Base-by-base conservation (phyloP, 2,113 vertebrate species). In the Pongo abelii region DNA sequence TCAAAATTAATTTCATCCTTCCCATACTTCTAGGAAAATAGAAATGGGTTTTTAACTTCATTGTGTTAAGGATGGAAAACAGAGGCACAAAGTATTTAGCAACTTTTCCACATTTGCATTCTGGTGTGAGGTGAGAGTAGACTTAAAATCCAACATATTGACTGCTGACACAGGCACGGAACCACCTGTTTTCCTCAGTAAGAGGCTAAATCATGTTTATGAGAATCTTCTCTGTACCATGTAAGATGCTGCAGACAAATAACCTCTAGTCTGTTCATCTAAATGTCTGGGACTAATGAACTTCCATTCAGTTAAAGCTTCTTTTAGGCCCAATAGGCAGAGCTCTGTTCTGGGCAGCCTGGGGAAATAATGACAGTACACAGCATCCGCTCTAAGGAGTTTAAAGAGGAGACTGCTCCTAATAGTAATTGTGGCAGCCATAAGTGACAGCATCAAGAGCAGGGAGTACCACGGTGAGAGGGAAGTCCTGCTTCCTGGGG, bases 361-460 rank as follows among this genome's bases (percentile, higher is more conserved):
- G 11, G 16, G 11, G 11, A 6, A 14, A 4, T 11, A 18, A 16
- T 30, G 35, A n/a, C 0, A 25, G 2, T 22, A 11, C 4, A 67
- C 43, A 46, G 11, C 5, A 13, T 11, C 23, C 38, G 3, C 57
- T 32, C 83, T 61, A 12, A 75, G 43, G 50, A 72, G 25, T 25
- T 16, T 25, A 23, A 50, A 17, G 32, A 35, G 17, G 11, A 43
- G 23, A 12, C 64, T 74, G 3, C 10, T 52, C 8, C 20, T 35
- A 55, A 40, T 0, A 32, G 43, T 64, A n/a, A 48, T 25, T 17
- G 32, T 20, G 50, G 22, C 6, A 20, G 46, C 38, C 6, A 1
- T 20, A 52, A 69, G 8, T 9, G 27, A 88, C 3, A 7, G 22
- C 18, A 8, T 89, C 2, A 6, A 40, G 25, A 20, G 7, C 46